These are phyloP conservation scores for Salarias fasciatus DNA, from an alignment of 2,797 vertebrate genomes.

Conservation along the genomic window DNA sequence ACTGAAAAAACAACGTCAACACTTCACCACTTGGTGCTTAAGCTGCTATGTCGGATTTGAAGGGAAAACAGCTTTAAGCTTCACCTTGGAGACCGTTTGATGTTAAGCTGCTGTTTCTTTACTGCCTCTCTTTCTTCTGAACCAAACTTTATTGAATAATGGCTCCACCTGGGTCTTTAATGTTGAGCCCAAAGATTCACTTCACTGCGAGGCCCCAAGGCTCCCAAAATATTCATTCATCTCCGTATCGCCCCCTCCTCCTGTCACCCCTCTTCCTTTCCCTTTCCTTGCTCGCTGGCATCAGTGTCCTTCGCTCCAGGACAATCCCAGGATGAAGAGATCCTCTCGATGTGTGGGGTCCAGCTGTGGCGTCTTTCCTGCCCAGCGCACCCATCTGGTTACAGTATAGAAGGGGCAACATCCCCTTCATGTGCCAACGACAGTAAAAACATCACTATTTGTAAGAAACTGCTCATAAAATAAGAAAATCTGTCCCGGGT, in stretches of 20 bases:
- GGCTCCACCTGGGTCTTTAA: slow-evolving; percentile 43
- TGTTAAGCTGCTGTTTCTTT: slow-evolving; percentile 32
- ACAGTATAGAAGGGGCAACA: slow-evolving; percentile 12
- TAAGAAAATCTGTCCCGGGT: slow-evolving; percentile 1
- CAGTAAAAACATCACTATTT: slow-evolving; percentile 43
- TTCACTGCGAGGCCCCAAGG: slow-evolving; percentile 50
- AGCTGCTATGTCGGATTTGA: slow-evolving; percentile 22
- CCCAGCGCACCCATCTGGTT: slow-evolving; percentile 46
- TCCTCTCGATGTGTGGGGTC: slow-evolving; percentile 50
- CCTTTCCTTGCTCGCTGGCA: slow-evolving; percentile 30
- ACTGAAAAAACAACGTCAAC: slow-evolving; percentile 10
- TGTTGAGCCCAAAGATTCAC: slow-evolving; percentile 46
- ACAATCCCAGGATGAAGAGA: slow-evolving; percentile 60
- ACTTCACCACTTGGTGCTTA: slow-evolving; percentile 12
- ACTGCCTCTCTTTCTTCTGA: slow-evolving; percentile 32
- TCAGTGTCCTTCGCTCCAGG: slow-evolving; percentile 29
- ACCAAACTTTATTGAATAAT: slow-evolving; percentile 47
- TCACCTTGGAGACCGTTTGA: slow-evolving; percentile 32
- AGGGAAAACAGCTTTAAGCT: slow-evolving; percentile 41
- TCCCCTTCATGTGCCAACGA: slow-evolving; percentile 28
- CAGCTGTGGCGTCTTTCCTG: slow-evolving; percentile 28
- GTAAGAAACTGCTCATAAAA: slow-evolving; percentile 38
- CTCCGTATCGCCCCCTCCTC: slow-evolving; percentile 11
- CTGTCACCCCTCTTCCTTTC: slow-evolving; percentile 1
- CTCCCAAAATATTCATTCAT: slow-evolving; percentile 46